phyloP scores from a whole-genome alignment of 2,113 vertebrate species.

The Geococcyx californianus region DNA sequence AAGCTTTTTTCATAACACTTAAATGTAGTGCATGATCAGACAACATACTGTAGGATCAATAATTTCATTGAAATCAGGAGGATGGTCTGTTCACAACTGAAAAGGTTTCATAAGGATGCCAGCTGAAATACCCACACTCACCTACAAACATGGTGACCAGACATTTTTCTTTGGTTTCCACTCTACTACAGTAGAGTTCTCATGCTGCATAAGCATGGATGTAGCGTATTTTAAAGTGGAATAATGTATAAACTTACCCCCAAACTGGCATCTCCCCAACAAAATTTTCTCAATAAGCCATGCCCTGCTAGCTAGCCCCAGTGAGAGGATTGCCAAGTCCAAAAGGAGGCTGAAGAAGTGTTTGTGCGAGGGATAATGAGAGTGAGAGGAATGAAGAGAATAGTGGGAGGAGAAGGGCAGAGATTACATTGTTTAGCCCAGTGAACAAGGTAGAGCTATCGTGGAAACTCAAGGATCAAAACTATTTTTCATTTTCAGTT shows the following conservation, averaged over 20 bases:
- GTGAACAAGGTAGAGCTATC: background rate
- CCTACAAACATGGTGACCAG: background rate
- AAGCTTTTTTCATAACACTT: background rate
- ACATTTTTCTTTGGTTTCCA: background rate
- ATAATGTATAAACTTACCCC: background rate
- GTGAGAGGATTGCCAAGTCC: background rate
- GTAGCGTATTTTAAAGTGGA: conserved; percentile 41
- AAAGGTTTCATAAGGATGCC: background rate
- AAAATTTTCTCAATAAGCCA: background rate
- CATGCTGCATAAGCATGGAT: background rate
- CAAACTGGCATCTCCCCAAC: background rate
- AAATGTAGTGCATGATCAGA: background rate
- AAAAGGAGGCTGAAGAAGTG: background rate
- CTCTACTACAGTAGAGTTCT: background rate
- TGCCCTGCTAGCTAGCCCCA: background rate
- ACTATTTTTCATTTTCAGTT: background rate
- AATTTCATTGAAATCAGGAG: background rate
- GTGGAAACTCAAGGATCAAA: background rate
- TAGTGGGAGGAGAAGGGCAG: background rate
- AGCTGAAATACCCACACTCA: background rate
- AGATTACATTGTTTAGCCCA: background rate
- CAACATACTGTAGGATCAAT: background rate
- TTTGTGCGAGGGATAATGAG: background rate
- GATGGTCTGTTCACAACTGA: background rate
- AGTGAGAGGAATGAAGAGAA: background rate